Evolutionary conservation across 2,113 vertebrate genomes (phyloP).

Genomic region (Leptobrachium leishanense): DNA sequence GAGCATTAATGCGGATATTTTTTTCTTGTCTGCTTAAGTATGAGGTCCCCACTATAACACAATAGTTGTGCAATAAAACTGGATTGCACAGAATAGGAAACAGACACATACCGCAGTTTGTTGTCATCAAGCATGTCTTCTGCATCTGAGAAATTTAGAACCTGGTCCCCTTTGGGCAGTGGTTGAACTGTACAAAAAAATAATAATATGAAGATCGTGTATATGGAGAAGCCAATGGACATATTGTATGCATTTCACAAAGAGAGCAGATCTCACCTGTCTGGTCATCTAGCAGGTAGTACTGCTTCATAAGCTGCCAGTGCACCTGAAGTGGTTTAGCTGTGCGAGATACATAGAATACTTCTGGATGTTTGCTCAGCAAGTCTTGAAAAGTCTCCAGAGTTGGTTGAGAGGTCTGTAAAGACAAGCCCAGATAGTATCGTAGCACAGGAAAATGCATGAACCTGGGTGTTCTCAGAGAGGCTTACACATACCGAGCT

Average conservation of each 20-base stretch:
- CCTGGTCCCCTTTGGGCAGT: constrained; percentile 92
- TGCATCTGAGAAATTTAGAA: constrained; percentile 92
- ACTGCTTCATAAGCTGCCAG: constrained; percentile 97
- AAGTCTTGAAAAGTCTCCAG: constrained; percentile 91
- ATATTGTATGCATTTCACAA: not conserved
- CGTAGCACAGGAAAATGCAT: not conserved
- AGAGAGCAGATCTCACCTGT: constrained; percentile 69
- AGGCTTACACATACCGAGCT: constrained; percentile 73
- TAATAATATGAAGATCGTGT: not conserved
- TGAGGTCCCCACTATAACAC: too few species aligned
- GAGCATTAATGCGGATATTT: too few species aligned
- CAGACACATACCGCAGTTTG: constrained; percentile 82
- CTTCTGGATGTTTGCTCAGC: constrained; percentile 82
- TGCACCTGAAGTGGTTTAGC: constrained; percentile 89
- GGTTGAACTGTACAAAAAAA: constrained; percentile 81
- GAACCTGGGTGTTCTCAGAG: not conserved
- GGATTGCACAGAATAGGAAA: not conserved
- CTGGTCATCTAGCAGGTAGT: constrained; percentile 93
- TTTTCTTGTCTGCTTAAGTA: too few species aligned
- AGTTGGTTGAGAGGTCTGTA: constrained; percentile 88
- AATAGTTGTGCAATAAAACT: too few species aligned
- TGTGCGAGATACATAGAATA: constrained; percentile 88
- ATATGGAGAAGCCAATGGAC: not conserved
- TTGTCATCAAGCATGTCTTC: constrained; percentile 92
- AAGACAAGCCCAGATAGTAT: not conserved